Evolutionary conservation across 2,113 vertebrate genomes (phyloP), one percentile per base, ranked within the genome.

Genomic region (Callopanchax toddi): DNA sequence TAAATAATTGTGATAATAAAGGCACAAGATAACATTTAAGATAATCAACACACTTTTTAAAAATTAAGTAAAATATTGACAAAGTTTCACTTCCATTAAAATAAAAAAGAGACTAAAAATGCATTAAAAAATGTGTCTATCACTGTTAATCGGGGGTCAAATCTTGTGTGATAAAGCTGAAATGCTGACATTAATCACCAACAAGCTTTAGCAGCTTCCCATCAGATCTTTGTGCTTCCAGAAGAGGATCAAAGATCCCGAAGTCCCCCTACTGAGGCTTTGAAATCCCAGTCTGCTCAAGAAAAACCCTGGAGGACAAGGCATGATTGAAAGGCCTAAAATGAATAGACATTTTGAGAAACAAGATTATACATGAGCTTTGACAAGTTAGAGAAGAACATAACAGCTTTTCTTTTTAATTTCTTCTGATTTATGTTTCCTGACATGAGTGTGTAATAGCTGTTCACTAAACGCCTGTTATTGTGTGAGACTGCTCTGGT

Each of bases 241-340:
- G 37, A 10, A 15, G 6, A 2, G 10, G 29, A 40, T 15, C 66
- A 71, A 25, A 26, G 40, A 48, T 36, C 39, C 37, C 12, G 7
- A 66, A 12, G 50, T 49, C 45, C 40, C 25, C 58, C 71, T 68
- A 62, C 62, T 64, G 75, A 53, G 61, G 13, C 11, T 52, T 42
- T 60, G 20, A 74, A 75, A 60, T 67, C 48, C 20, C 71, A 39
- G 56, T 44, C 62, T 56, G 43, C 43, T 46, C 45, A 44, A 17
- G 53, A 71, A 56, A 53, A 60, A 36, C 60, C 22, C 40, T 50
- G 2, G 3, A 29, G 29, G 16, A 56, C 15, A 51, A 39, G 20
- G 23, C 67, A 21, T 36, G 13, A 23, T 15, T 12, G 20, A 37
- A 40, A 48, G n/a, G 15, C 37, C 26, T 26, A 3, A 26, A 26